Conservation (phyloP, 2,888 invertebrate species). For the Augiades crinisus region DNA sequence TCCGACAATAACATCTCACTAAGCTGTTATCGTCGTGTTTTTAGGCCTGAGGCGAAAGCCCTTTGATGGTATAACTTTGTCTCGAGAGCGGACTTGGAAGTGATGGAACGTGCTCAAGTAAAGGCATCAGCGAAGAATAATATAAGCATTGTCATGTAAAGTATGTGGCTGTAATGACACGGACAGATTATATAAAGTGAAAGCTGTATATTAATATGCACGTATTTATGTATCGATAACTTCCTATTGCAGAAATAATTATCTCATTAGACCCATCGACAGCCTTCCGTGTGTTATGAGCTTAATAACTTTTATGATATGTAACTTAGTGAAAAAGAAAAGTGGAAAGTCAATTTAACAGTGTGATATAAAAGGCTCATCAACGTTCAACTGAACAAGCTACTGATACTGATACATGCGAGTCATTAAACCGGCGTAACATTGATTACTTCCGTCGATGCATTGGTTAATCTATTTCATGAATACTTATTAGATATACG, state of each 20-base stretch:
- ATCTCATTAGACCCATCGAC: no score
- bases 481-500: not conserved
- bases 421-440: slow-evolving; percentile 8
- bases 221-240: not conserved
- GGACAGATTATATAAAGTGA: not conserved
- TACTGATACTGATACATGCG: slow-evolving; percentile 2
- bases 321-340: not conserved
- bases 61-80: slow-evolving; percentile 24
- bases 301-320: not conserved
- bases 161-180: not conserved
- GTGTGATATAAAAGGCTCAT: slow-evolving; percentile 2
- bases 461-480: slow-evolving; percentile 3
- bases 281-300: not conserved
- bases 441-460: slow-evolving; percentile 13
- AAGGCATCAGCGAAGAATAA: slow-evolving; percentile 11
- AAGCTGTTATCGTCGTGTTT: slow-evolving; percentile 10
- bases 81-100: slow-evolving; percentile 26
- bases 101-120: slow-evolving; percentile 44
- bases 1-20: not conserved
- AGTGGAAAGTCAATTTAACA: not conserved
- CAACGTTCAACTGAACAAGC: slow-evolving; percentile 6
- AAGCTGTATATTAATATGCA: not conserved
- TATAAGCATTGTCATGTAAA: slow-evolving; percentile 11
- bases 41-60: slow-evolving; percentile 4
- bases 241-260: not conserved